phyloP scores from a whole-genome alignment of 2,888 invertebrate genomes.

The Hirtodrosophila alboralis region DNA sequence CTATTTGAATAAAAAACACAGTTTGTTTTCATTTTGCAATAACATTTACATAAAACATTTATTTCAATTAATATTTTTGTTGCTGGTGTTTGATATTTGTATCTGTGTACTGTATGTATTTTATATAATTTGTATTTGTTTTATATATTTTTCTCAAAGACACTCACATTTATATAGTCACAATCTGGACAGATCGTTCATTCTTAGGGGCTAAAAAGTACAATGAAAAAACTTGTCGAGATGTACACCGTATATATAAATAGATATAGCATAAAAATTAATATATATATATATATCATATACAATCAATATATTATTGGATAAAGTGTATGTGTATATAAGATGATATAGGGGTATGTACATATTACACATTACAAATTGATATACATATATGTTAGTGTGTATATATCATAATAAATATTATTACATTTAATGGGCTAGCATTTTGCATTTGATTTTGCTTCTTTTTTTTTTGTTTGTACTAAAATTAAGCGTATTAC shows the following conservation, averaged over 20 bases:
- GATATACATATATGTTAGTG: background rate
- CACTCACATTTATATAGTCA: conserved; percentile 72
- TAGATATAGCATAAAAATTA: conserved; percentile 29
- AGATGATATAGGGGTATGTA: conserved; percentile 28
- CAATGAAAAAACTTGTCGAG: conserved; percentile 26
- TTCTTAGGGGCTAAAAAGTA: conserved; percentile 46
- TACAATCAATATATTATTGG: conserved; percentile 8
- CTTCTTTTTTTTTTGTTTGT: too few relatives aligned
- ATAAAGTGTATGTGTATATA: conserved; percentile 30
- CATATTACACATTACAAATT: conserved; percentile 25
- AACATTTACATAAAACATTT: conserved; percentile 79
- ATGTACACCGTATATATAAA: conserved; percentile 33
- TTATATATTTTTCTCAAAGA: conserved; percentile 54
- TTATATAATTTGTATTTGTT: conserved; percentile 19
- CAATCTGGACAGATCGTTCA: conserved; percentile 64
- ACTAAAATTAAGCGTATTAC: conserved; percentile 80
- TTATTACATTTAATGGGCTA: conserved; percentile 61
- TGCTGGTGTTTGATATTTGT: conserved; percentile 38
- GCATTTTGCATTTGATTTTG: conserved; percentile 50
- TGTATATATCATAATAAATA: conserved; percentile 60
- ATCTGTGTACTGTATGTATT: conserved; percentile 27
- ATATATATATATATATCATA: conserved; percentile 9
- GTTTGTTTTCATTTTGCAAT: conserved; percentile 37
- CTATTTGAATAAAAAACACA: too few relatives aligned
- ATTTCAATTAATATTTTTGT: conserved; percentile 60